These are phyloP conservation scores for Tuberolachnus salignus DNA, from an alignment of 2,888 invertebrate genomes.

Conservation along the genomic window DNA sequence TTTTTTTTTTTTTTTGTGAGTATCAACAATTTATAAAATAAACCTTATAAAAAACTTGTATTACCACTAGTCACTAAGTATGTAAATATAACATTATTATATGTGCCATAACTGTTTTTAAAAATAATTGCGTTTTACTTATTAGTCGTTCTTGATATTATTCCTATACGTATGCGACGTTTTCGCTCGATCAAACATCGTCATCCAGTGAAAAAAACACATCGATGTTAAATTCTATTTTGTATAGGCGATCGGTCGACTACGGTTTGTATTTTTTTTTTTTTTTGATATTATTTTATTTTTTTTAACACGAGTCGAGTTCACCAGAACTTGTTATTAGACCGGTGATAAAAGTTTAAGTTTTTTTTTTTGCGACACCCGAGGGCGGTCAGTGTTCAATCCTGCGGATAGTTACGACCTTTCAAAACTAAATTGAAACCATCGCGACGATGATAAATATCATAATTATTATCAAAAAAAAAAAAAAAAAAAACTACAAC, in stretches of 20 bases:
- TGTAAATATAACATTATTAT: constrained; percentile 44
- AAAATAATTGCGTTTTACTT: background rate
- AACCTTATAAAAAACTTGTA: constrained; percentile 29
- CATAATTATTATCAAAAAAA: constrained; percentile 7
- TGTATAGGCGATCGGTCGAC: too few relatives aligned
- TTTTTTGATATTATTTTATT: too few relatives aligned
- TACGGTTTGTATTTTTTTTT: too few relatives aligned
- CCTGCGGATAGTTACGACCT: too few relatives aligned
- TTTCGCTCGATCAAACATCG: too few relatives aligned
- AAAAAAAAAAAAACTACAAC: too few relatives aligned
- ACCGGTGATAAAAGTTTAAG: constrained; percentile 1
- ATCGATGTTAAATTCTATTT: background rate
- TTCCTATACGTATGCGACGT: too few relatives aligned
- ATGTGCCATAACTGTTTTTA: constrained; percentile 34
- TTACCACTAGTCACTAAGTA: constrained; percentile 41
- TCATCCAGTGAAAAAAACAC: too few relatives aligned
- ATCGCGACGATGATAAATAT: background rate
- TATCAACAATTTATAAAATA: constrained; percentile 21
- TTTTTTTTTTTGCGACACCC: too few relatives aligned
- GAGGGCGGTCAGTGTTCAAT: background rate
- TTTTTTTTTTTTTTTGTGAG: constrained; percentile 7
- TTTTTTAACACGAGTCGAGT: background rate
- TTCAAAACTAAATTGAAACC: constrained; percentile 6
- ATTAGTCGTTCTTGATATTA: background rate
- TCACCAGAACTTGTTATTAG: background rate